phyloP scores from a whole-genome alignment of 2,797 vertebrate genomes.

The Psittacula echo region DNA sequence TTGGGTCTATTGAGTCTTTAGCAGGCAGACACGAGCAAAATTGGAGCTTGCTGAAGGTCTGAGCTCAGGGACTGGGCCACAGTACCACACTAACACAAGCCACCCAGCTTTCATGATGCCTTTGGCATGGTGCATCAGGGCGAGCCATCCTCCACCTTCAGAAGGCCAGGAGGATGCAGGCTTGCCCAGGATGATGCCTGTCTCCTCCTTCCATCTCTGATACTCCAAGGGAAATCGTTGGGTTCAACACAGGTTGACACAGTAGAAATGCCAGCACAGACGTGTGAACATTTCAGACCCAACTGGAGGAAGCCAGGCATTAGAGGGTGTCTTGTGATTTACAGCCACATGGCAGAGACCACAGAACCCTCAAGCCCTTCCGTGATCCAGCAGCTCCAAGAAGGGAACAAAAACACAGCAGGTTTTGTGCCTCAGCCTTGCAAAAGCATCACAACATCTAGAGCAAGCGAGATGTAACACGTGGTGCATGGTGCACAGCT shows the following conservation, averaged over 20 bases:
- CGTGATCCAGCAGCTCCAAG: accelerated
- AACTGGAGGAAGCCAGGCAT: neutral
- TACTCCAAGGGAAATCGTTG: neutral
- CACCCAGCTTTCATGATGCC: neutral
- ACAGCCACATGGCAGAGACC: neutral
- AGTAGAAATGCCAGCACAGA: neutral
- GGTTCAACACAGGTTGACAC: neutral
- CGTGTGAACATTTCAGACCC: neutral
- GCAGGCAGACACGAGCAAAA: neutral
- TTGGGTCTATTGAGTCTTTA: neutral
- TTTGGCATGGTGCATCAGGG: accelerated
- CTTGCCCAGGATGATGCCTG: neutral
- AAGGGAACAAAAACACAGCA: neutral
- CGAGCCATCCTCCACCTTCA: neutral
- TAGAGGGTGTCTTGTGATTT: neutral
- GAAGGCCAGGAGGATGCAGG: neutral
- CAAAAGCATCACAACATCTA: neutral
- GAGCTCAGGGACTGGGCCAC: neutral
- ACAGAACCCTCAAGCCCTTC: neutral
- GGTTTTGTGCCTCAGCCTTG: neutral
- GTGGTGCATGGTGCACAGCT: accelerated
- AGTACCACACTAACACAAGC: neutral
- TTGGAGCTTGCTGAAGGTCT: neutral
- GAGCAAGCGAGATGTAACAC: neutral
- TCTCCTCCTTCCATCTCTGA: neutral